Conservation (phyloP, 2,797 vertebrate genomes). For the Clarias pachynema region DNA sequence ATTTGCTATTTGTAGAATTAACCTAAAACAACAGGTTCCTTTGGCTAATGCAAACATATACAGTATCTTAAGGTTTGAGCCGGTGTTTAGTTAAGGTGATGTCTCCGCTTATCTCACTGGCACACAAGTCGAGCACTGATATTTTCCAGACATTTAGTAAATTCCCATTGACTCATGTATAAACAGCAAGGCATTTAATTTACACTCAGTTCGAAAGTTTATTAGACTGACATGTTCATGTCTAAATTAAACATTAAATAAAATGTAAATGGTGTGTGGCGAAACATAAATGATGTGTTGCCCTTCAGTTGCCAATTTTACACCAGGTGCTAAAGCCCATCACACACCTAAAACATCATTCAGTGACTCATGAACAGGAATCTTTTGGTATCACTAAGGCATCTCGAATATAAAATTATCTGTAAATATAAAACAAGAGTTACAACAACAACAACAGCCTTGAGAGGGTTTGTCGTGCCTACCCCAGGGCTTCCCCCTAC, state of each 20-base stretch:
- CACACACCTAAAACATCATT: constrained; percentile 18
- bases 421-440: neutral
- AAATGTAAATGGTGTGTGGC: neutral
- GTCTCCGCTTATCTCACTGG: constrained; percentile 38
- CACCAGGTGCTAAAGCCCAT: neutral
- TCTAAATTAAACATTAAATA: neutral
- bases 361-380: constrained; percentile 20
- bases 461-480: constrained; percentile 32
- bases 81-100: constrained; percentile 43
- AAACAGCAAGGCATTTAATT: neutral
- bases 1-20: neutral
- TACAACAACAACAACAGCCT: constrained; percentile 30
- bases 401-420: neutral
- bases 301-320: constrained; percentile 25
- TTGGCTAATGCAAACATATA: constrained; percentile 9
- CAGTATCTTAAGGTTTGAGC: constrained; percentile 16
- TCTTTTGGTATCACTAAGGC: constrained; percentile 42
- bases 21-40: constrained; percentile 7
- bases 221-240: neutral
- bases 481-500: constrained; percentile 42
- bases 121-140: constrained; percentile 45
- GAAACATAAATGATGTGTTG: neutral
- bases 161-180: constrained; percentile 19
- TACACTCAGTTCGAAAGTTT: neutral
- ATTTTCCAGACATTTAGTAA: constrained; percentile 49